Evolutionary conservation across 2,888 invertebrate species (phyloP), one percentile per base, ranked within the genome.

Genomic region (Pecten maximus): DNA sequence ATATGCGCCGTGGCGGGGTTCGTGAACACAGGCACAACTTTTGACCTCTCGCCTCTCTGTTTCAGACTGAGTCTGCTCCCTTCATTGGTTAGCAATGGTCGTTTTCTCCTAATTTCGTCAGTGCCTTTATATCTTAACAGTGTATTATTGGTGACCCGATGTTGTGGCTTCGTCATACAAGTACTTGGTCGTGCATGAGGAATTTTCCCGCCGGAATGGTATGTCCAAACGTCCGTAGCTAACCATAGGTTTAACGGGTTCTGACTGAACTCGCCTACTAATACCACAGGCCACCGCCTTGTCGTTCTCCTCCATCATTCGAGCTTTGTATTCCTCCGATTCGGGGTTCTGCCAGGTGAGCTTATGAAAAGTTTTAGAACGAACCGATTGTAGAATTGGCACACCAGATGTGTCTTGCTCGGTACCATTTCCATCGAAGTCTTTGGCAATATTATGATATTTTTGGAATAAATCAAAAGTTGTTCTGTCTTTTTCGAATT

Each of bases 1-100:
- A 89, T 44, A 40, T 86, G 44, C 10, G 89, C 44, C 88, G 60
- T 39, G 39, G 50, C 88, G 10, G 48, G 88, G n/a, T 88, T 88
- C 15, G 88, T 74, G 35, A 74, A 74, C 35, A 74, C 23, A 10
- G 74, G 74, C 35, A 74, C 8, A 28, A 74, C 74, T 74, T 74
- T 74, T 6, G 74, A 74, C 28, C 28, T 28, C 16, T 74, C 74
- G 74, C 74, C 35, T 28, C 28, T 28, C 74, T 74, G 74, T 35
- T 74, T 74, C 28, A 74, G 35, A 28, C 74, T 74, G 28, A 74
- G 74, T 74, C 74, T 74, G 23, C 74, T 74, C 16, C 74, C 74
- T 28, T 74, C 74, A 16, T 35, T 74, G 28, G 35, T 28, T 1
- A 74, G 16, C 0, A 23, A 28, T 35, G 74, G 35, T 12, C 74